Conservation (phyloP, 2,797 vertebrate genomes). For the Morelia viridis region DNA sequence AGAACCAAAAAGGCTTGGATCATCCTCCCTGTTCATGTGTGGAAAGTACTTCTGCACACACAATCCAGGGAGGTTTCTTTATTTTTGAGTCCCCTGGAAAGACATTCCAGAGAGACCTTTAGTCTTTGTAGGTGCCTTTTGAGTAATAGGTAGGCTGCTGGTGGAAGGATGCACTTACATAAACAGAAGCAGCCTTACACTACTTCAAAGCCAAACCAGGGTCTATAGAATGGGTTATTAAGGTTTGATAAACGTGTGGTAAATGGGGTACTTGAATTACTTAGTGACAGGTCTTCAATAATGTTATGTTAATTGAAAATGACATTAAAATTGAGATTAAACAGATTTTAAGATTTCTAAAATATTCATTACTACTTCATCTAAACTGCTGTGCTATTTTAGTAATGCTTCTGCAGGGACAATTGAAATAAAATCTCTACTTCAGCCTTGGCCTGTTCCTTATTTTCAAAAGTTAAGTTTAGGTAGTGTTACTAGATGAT, state of each 20-base stretch:
- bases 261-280: neutral
- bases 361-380: neutral
- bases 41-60: neutral
- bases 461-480: neutral
- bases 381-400: neutral
- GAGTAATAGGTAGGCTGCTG: neutral
- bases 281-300: neutral
- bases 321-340: neutral
- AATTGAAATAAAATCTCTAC: neutral
- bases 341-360: neutral
- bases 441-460: neutral
- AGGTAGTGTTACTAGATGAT: neutral
- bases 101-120: constrained; percentile 1
- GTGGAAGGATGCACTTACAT: neutral
- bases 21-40: neutral
- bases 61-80: neutral
- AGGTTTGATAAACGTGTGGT: neutral
- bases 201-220: neutral
- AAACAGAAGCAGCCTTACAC: neutral
- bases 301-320: neutral
- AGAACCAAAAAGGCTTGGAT: neutral
- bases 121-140: neutral
- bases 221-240: neutral
- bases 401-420: neutral
- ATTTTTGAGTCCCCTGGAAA: constrained; percentile 5